Evolutionary conservation across 2,888 invertebrate genomes (phyloP), one percentile per base, ranked within the genome.

Genomic region (Xestia xanthographa): DNA sequence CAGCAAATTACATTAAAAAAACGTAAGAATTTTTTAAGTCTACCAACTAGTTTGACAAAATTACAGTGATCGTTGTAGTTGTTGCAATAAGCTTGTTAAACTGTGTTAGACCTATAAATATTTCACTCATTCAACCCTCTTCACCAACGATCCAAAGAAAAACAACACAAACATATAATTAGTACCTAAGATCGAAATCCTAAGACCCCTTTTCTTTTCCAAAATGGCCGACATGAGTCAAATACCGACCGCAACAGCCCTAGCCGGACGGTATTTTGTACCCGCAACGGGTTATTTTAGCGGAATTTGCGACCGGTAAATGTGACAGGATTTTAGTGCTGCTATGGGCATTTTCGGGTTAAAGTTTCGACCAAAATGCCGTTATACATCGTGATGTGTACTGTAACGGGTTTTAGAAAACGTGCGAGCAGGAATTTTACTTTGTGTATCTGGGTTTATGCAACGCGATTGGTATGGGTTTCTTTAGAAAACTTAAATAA

Each of bases 311-410:
- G 79, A 85, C 83, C 87, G 79, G 88, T 82, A 90, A 87, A 91
- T 89, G 88, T 88, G 87, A 88, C 90, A 79, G 89, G 87, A 87
- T 89, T 90, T 90, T 85, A 88, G 87, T 85, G 81, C 88, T 85
- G 80, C 77, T 78, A 84, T 80, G 83, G 80, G 77, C 83, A 84
- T 88, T 87, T 86, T 84, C 78, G 72, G 80, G 84, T 84, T 86
- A 77, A 82, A 82, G 58, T 80, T 90, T 82, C 63, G 62, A 77
- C 75, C 77, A 66, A 77, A 87, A 85, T 80, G 34, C 78, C 43
- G 75, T 72, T 67, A 84, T 76, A 82, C 69, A 77, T 48, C 45
- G 58, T 73, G 72, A 80, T 79, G 78, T 77, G 65, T 53, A 45
- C 56, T 65, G 43, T 76, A 79, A 66, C 58, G 50, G 50, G 62